Base-by-base conservation (phyloP, 2,888 invertebrate species). In the Brenthis hecate region DNA sequence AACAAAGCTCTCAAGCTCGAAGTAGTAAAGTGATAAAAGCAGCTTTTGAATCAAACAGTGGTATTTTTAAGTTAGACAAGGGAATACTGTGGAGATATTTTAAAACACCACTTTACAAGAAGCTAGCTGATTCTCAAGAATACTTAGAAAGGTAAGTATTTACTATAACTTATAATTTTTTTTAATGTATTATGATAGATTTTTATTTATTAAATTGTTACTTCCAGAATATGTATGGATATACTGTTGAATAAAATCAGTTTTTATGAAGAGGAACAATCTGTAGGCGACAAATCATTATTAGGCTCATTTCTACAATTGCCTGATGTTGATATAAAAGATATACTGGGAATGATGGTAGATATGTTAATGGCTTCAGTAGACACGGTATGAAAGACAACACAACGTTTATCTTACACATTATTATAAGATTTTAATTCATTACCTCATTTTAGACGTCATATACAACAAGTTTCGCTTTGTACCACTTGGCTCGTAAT, bases 331-430 rank as follows among this genome's bases (percentile, higher is more conserved):
- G 96, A 97, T 83, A 88, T 94, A 23, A 96, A 95, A 80, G 98
- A 98, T 85, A 93, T 98, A n/a, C 92, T 96, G 57, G 97, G 97
- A 66, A 96, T 97, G 93, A 95, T 96, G 69, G 96, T 96, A 53
- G 98, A 98, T 85, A 94, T 97, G 81, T 85, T 98, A 32, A 93
- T 98, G 81, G 98, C 97, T 64, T 97, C 97, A 68, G 95, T 98
- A 68, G 98, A 98, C 81, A 98, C 98, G 71, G 96, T 60, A 50
- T 60, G 50, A 0, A n/a, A 43, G 0, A 28, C 2, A 0, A 13
- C 48, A 28, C 6, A 19, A 48, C 1, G 0, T 48, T 14, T 60
- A n/a, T 11, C 50, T 48, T 48, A 23, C 8, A 60, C 13, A 28
- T 48, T 58, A 48, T n/a, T 11, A 13, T 23, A 3, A 13, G 19